These are phyloP conservation scores for Mycteria americana DNA, from an alignment of 2,797 vertebrate genomes.

Conservation along the genomic window DNA sequence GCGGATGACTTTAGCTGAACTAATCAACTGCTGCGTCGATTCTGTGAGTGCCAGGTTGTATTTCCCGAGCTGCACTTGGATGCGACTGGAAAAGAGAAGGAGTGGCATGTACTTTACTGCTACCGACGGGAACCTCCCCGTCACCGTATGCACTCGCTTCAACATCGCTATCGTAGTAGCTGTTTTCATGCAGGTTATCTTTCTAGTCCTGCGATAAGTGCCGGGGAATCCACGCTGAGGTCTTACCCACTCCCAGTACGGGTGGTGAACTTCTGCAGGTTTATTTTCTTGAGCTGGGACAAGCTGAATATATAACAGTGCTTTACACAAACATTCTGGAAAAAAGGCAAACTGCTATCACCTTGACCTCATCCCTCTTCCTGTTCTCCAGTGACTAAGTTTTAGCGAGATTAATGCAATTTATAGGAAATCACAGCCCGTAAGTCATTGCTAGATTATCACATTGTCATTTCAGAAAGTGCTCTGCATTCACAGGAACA, in stretches of 20 bases:
- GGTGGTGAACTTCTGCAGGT: neutral
- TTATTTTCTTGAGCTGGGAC: neutral
- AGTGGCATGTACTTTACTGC: neutral
- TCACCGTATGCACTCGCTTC: neutral
- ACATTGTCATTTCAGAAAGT: neutral
- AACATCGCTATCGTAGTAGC: fast-evolving
- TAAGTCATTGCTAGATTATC: neutral
- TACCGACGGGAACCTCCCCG: neutral
- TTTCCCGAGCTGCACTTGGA: constrained; percentile 83
- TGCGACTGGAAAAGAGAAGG: constrained; percentile 64
- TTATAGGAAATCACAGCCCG: neutral
- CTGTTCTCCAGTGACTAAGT: neutral
- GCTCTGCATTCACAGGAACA: neutral
- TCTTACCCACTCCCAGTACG: too few species aligned
- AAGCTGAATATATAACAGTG: neutral
- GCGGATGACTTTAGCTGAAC: constrained; percentile 70
- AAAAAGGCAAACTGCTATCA: neutral
- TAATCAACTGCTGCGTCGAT: constrained; percentile 74
- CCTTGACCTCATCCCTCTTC: neutral
- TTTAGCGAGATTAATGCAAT: neutral
- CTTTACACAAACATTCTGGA: neutral
- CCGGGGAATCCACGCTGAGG: neutral
- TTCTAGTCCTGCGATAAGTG: neutral
- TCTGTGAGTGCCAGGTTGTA: constrained; percentile 71
- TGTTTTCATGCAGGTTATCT: neutral